phyloP scores from a whole-genome alignment of 1,140 invertebrate species.

The Drosophila orena region DNA sequence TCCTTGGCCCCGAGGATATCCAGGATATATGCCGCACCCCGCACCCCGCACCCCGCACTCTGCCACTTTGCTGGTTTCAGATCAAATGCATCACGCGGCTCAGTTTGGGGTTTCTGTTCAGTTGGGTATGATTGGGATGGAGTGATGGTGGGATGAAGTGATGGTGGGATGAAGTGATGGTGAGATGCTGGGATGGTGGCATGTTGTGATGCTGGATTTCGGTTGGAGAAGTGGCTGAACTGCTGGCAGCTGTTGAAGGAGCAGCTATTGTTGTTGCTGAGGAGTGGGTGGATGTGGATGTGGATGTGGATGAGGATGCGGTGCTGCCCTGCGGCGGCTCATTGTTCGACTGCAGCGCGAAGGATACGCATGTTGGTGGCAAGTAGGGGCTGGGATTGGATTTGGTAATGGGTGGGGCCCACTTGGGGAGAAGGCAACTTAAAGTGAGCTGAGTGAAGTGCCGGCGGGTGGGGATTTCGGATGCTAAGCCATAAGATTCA shows the following conservation, averaged over 20 bases:
- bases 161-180: too few relatives aligned
- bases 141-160: too few relatives aligned
- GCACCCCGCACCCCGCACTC: conserved; percentile 10
- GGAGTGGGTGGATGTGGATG: conserved; percentile 1
- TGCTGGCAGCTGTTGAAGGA: conserved; percentile 59
- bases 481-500: conserved; percentile 33
- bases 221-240: conserved; percentile 9
- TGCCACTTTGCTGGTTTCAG: conserved; percentile 62
- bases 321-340: conserved; percentile 56
- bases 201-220: neutral
- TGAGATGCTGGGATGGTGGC: neutral
- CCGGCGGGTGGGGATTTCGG: neutral
- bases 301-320: conserved; percentile 11
- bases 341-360: conserved; percentile 71
- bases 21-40: neutral
- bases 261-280: conserved; percentile 28
- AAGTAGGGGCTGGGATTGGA: conserved; percentile 60
- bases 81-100: conserved; percentile 70
- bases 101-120: conserved; percentile 42
- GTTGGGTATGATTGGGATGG: neutral
- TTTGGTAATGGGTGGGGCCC: conserved; percentile 25
- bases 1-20: neutral
- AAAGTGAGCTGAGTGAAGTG: conserved; percentile 36
- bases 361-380: conserved; percentile 70
- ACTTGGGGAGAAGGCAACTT: conserved; percentile 8